phyloP scores from a whole-genome alignment of 2,113 vertebrate species.

The Crotalus helleri region DNA sequence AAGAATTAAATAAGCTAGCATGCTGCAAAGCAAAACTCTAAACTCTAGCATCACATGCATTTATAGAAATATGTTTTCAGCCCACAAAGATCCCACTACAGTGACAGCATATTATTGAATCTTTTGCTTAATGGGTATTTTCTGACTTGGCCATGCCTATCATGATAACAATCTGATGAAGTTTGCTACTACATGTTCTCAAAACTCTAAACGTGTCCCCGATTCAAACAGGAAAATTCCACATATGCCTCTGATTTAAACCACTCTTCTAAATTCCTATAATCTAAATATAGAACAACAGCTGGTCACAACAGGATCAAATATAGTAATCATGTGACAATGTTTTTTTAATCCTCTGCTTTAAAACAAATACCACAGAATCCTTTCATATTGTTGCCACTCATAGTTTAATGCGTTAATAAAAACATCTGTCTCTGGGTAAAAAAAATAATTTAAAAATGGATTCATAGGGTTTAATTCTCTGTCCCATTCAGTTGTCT shows the following conservation, averaged over 20 bases:
- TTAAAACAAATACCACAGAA: neutral
- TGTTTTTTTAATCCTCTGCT: neutral
- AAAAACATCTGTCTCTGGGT: constrained; percentile 4
- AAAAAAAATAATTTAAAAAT: neutral
- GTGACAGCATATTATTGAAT: neutral
- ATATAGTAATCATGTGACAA: neutral
- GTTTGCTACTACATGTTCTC: neutral
- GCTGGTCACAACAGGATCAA: neutral
- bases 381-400: constrained; percentile 1
- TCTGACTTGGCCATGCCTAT: neutral
- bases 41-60: neutral
- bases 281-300: neutral
- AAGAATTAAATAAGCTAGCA: neutral
- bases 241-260: neutral
- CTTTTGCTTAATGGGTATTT: neutral
- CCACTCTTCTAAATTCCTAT: neutral
- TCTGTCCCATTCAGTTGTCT: neutral
- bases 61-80: neutral
- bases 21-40: neutral
- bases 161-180: neutral
- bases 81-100: neutral
- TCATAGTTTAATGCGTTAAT: constrained; percentile 5
- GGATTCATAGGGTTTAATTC: neutral
- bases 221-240: neutral
- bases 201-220: neutral